These are phyloP conservation scores for Hippasteria phrygiana DNA, from an alignment of 53 echinoderm and acorn worm species.

Conservation along the genomic window DNA sequence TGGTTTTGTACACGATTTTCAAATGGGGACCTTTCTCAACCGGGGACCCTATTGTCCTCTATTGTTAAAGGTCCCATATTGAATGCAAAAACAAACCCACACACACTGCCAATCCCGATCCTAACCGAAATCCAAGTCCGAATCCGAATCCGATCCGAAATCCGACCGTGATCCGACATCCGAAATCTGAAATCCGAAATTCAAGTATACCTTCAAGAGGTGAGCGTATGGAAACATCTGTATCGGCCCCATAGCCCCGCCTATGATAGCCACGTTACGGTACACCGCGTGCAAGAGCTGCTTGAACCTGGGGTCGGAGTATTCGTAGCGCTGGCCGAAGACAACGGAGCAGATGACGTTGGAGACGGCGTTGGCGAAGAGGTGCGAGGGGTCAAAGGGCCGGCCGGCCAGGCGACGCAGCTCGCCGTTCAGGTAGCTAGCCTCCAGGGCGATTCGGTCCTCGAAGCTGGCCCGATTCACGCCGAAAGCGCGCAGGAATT, in stretches of 20 bases:
- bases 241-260: constrained; percentile 21
- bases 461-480: constrained; percentile 73
- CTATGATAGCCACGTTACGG: constrained; percentile 43
- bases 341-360: constrained; percentile 78
- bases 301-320: constrained; percentile 63
- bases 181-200: too few species aligned
- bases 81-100: too few species aligned
- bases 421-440: constrained; percentile 20
- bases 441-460: constrained; percentile 62
- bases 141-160: too few species aligned
- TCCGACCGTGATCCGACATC: too few species aligned
- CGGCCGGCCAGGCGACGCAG: constrained; percentile 22
- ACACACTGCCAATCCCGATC: too few species aligned
- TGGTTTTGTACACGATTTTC: too few species aligned
- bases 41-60: too few species aligned
- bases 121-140: too few species aligned
- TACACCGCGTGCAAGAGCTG: constrained; percentile 41
- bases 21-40: too few species aligned
- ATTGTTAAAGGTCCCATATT: too few species aligned
- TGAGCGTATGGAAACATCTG: constrained; percentile 22
- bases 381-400: constrained; percentile 56
- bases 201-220: constrained; percentile 45
- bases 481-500: constrained; percentile 68
- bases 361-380: constrained; percentile 63
- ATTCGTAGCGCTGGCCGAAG: constrained; percentile 66